Conservation (phyloP, 2,113 vertebrate genomes). For the Pantherophis guttatus region DNA sequence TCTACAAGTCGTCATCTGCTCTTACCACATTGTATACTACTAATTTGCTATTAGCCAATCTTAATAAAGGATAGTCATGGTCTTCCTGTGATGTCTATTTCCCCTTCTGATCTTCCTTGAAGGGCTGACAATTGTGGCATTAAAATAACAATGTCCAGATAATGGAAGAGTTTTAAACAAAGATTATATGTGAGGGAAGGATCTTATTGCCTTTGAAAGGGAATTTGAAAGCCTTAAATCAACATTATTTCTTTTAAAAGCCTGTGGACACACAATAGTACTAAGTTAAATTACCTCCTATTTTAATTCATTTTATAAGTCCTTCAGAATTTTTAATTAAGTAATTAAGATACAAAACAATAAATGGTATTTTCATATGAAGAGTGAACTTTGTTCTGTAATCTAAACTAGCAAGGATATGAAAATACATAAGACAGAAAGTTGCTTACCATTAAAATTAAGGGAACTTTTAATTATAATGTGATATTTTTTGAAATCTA, state of each 20-base stretch:
- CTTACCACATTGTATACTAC: background rate
- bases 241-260: background rate
- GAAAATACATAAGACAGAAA: slow-evolving; percentile 5
- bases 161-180: background rate
- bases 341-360: background rate
- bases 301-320: background rate
- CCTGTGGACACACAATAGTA: background rate
- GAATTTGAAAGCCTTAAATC: background rate
- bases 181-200: background rate
- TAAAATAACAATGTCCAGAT: background rate
- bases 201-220: background rate
- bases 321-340: background rate
- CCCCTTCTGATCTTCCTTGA: background rate
- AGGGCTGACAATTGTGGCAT: background rate
- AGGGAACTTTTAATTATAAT: background rate
- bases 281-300: background rate
- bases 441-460: slow-evolving; percentile 9
- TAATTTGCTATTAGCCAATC: background rate
- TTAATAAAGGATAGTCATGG: background rate
- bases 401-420: background rate
- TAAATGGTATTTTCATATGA: background rate
- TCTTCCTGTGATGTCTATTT: background rate
- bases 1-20: background rate
- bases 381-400: background rate
- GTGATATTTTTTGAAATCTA: background rate